Percentiles rank a stretch among this genome's conserved stretches.
Conservation (phyloP, 53 echinoderm and acorn worm species). For the Patiria pectinifera region DNA sequence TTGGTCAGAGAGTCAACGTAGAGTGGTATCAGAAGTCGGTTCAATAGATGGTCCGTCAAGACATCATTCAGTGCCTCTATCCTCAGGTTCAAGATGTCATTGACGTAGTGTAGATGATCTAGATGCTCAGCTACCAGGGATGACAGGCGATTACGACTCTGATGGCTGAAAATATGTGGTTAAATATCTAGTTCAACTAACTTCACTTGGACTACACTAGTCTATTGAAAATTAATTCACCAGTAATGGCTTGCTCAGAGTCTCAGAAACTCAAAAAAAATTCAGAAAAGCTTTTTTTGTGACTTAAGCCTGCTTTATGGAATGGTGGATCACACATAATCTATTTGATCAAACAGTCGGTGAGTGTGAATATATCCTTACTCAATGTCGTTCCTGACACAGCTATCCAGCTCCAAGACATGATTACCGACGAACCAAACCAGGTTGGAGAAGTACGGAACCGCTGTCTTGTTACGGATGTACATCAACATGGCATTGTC, state of each 20-base stretch:
- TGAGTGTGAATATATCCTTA: constrained; percentile 55
- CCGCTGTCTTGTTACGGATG: constrained; percentile 98
- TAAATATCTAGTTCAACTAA: no score
- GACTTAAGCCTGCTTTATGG: no score
- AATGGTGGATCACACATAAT: no score
- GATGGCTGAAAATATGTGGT: constrained; percentile 69
- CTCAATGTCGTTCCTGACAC: constrained; percentile 98
- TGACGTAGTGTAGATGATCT: constrained; percentile 95
- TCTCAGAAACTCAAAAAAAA: no score
- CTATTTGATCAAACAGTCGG: no score
- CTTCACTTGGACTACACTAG: no score
- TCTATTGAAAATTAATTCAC: no score
- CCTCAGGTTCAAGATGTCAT: constrained; percentile 89
- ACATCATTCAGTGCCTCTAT: constrained; percentile 92
- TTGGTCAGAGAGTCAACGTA: constrained; percentile 89
- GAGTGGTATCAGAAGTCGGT: constrained; percentile 88
- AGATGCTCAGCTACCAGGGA: constrained; percentile 93
- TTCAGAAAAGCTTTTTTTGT: no score
- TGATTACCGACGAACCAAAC: constrained; percentile 99
- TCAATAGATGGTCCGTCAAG: constrained; percentile 89
- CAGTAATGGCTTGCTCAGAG: no score
- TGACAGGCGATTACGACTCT: constrained; percentile 87
- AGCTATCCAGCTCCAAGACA: constrained; percentile 89
- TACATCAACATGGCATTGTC: constrained; percentile 99
- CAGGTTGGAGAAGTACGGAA: constrained; percentile 98